Conservation (phyloP, 1,140 invertebrate species). For the Elysia chlorotica region DNA sequence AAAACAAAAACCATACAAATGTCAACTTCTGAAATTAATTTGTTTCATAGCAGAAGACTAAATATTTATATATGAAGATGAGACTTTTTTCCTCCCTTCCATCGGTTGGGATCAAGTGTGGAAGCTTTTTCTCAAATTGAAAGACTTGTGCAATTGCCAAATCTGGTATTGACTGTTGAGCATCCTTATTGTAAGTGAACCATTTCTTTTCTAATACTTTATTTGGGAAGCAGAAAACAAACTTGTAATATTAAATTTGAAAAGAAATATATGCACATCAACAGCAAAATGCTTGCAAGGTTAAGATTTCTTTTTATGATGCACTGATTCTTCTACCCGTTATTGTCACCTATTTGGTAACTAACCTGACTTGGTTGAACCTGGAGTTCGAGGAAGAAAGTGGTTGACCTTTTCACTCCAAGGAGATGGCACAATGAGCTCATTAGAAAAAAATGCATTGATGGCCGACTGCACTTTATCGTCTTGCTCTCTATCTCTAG, state of each 20-base stretch:
- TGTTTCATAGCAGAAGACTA: too few species aligned
- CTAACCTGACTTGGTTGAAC: slow-evolving; percentile 3
- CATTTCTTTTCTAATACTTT: neutral
- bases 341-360: too few species aligned
- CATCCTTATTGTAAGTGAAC: neutral
- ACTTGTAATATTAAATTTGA: neutral
- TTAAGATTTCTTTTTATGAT: neutral
- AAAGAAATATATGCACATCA: neutral
- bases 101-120: too few species aligned
- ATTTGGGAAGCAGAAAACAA: neutral
- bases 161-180: neutral
- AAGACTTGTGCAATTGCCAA: neutral
- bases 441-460: slow-evolving; percentile 22
- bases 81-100: too few species aligned
- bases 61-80: too few species aligned
- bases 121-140: neutral
- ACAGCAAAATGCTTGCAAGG: neutral
- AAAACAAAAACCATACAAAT: too few species aligned
- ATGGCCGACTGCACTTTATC: neutral
- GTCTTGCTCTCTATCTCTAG: slow-evolving; percentile 16
- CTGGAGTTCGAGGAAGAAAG: slow-evolving; percentile 6
- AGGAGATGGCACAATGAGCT: slow-evolving; percentile 15
- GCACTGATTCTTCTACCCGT: neutral
- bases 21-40: too few species aligned
- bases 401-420: slow-evolving; percentile 15